These are phyloP conservation scores for Sylvilagus bachmani DNA, from an alignment of 2,113 vertebrate genomes.

Conservation along the genomic window DNA sequence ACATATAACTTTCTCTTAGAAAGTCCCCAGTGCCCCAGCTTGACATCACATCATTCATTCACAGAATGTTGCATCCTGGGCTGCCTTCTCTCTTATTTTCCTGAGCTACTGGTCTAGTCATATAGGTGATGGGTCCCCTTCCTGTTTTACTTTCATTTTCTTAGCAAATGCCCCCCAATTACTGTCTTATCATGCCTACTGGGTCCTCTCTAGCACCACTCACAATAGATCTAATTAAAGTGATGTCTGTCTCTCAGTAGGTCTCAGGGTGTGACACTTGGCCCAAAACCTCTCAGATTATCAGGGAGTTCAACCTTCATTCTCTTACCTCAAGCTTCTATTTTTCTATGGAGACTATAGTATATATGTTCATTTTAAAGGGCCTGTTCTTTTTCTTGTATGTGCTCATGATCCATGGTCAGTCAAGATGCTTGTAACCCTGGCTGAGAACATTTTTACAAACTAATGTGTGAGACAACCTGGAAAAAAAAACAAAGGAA, in stretches of 20 bases:
- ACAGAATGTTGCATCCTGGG: too few species aligned
- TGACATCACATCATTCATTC: not conserved
- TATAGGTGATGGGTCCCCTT: not conserved
- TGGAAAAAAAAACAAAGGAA: not conserved
- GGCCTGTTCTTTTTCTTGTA: not conserved
- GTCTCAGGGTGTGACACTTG: not conserved
- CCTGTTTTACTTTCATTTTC: not conserved
- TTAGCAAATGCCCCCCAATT: not conserved
- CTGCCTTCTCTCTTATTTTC: not conserved
- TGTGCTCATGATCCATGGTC: not conserved
- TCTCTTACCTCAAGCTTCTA: not conserved
- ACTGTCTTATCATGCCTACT: not conserved
- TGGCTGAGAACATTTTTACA: not conserved
- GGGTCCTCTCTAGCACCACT: not conserved
- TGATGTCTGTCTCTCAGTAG: not conserved
- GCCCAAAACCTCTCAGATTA: not conserved
- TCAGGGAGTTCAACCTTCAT: not conserved
- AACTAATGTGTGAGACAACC: not conserved
- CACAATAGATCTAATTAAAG: not conserved
- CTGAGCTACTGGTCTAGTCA: not conserved
- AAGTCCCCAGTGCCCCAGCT: rapidly evolving
- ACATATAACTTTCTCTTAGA: not conserved
- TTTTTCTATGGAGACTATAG: not conserved
- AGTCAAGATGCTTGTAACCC: not conserved
- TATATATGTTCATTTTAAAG: not conserved